Evolutionary conservation across 2,888 invertebrate species (phyloP).

Genomic region (Pimpla rufipes): DNA sequence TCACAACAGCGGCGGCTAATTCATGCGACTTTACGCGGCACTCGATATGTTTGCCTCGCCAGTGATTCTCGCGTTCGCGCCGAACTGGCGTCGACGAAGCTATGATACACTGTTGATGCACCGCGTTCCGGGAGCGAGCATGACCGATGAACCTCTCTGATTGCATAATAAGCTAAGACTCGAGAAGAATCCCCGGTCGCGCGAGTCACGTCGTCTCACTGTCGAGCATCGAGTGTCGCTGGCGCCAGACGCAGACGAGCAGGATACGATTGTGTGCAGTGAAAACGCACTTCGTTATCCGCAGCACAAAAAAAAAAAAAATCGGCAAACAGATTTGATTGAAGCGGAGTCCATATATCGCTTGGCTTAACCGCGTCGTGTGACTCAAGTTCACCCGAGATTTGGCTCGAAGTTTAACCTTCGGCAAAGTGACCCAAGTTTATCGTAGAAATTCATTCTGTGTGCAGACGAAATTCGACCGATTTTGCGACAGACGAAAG

Average conservation of each 20-base stretch:
- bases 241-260: conserved; percentile 32
- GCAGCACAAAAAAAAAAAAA: neutral
- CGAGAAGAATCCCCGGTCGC: conserved; percentile 16
- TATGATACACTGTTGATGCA: neutral
- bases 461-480: too few species aligned
- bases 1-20: conserved; percentile 17
- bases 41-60: neutral
- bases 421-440: too few species aligned
- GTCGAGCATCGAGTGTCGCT: conserved; percentile 10
- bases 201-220: conserved; percentile 9
- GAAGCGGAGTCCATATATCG: neutral
- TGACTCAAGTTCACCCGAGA: too few species aligned
- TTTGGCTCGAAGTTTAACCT: too few species aligned
- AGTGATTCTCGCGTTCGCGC: neutral
- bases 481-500: too few species aligned
- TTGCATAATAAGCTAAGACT: conserved; percentile 36
- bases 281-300: neutral
- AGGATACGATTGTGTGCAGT: neutral
- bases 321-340: neutral
- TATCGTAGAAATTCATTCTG: too few species aligned
- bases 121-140: neutral
- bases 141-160: conserved; percentile 12
- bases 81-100: neutral
- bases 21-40: conserved; percentile 13
- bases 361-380: too few species aligned